Percentiles rank a stretch among this genome's conserved stretches.
Evolutionary conservation across 1,140 invertebrate species (phyloP).

Genomic region (Sinella curviseta): DNA sequence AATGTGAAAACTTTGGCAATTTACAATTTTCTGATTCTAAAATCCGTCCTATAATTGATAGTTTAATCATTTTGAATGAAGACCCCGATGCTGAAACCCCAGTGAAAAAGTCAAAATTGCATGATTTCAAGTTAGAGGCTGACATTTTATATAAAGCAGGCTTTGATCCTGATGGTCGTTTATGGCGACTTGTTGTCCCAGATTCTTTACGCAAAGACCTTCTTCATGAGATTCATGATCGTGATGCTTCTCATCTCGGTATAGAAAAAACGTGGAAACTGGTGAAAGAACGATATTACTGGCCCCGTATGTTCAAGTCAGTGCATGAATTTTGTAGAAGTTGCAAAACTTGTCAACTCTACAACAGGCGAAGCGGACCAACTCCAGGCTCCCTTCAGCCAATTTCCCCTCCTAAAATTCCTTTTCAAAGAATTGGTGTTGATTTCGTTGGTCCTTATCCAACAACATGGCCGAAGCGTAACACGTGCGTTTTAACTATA

Average conservation of each 20-base stretch:
- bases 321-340: neutral
- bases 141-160: neutral
- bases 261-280: neutral
- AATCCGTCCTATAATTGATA: neutral
- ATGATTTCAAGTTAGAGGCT: conserved; percentile 1
- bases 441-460: conserved; percentile 34
- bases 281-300: conserved; percentile 31
- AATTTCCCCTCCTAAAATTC: neutral
- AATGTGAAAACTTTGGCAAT: neutral
- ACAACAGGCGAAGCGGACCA: neutral
- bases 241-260: neutral
- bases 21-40: neutral
- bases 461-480: neutral
- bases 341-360: conserved; percentile 29
- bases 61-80: neutral
- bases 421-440: conserved; percentile 21
- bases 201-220: no score
- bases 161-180: neutral
- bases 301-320: conserved; percentile 18
- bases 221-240: neutral
- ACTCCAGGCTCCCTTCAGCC: neutral
- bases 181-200: neutral
- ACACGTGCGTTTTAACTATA: conserved; percentile 13
- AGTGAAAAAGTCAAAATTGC: neutral
- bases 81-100: neutral